Conservation (phyloP, 92 coral and sea anemone species). For the Siderastrea siderea region DNA sequence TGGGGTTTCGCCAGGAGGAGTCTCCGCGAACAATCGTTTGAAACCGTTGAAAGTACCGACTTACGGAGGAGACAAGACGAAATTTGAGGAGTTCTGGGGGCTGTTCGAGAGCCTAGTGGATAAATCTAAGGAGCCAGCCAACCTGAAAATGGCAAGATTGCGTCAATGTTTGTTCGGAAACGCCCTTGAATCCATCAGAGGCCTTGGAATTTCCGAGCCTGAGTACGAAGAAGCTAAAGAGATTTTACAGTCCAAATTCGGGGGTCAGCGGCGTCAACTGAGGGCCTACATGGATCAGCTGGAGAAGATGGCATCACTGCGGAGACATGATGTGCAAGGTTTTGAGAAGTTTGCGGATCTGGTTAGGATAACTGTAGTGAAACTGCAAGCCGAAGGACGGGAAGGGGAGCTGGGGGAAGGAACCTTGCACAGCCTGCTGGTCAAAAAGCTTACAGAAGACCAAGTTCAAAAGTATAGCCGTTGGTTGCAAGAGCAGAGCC, state of each 20-base stretch:
- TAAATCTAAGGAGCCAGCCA: conserved; percentile 47
- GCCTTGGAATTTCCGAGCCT: conserved; percentile 55
- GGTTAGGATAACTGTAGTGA: conserved; percentile 64
- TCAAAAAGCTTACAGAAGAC: conserved; percentile 60
- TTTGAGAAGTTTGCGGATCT: conserved; percentile 72
- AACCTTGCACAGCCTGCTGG: conserved; percentile 58
- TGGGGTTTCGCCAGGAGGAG: neutral
- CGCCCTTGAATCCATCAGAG: conserved; percentile 65
- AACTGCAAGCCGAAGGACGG: conserved; percentile 59
- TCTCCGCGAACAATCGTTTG: conserved; percentile 31
- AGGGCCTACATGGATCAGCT: conserved; percentile 61
- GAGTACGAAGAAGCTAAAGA: conserved; percentile 74
- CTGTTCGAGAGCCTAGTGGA: conserved; percentile 73
- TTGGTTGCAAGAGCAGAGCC: conserved; percentile 59
- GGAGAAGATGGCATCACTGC: conserved; percentile 50
- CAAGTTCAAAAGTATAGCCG: conserved; percentile 74
- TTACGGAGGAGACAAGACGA: conserved; percentile 63
- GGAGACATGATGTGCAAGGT: conserved; percentile 42
- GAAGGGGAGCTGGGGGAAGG: conserved; percentile 70
- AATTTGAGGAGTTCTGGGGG: conserved; percentile 78
- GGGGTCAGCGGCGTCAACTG: conserved; percentile 62
- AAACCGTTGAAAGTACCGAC: conserved; percentile 60
- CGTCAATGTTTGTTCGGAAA: conserved; percentile 61
- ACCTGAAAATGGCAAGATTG: conserved; percentile 69
- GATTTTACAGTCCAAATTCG: conserved; percentile 56